Evolutionary conservation across 2,113 vertebrate genomes (phyloP).

Genomic region (Psilopsiagon aymara): DNA sequence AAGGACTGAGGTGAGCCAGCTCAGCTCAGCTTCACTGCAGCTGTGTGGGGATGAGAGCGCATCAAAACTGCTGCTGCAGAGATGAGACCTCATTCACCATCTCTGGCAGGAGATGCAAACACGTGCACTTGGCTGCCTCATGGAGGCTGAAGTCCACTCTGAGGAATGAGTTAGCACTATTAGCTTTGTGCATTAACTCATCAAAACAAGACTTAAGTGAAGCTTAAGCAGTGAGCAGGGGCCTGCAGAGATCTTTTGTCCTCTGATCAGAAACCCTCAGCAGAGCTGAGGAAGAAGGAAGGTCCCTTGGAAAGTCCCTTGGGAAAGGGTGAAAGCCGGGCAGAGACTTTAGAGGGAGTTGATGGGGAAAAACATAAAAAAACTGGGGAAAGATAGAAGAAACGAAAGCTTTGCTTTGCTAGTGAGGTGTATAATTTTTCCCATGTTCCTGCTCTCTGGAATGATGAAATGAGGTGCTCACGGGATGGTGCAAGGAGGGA

Average conservation of each 20-base stretch:
- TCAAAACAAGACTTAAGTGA: background rate
- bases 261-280: background rate
- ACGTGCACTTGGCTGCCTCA: accelerated
- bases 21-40: background rate
- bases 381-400: background rate
- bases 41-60: accelerated
- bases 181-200: background rate
- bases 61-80: background rate
- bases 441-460: background rate
- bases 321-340: background rate
- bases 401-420: background rate
- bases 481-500: background rate
- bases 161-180: background rate
- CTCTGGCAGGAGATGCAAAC: background rate
- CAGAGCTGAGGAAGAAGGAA: background rate
- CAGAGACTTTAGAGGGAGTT: background rate
- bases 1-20: background rate
- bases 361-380: accelerated
- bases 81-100: accelerated
- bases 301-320: too few species aligned
- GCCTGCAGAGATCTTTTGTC: background rate
- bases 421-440: background rate
- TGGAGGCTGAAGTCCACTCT: background rate
- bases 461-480: background rate
- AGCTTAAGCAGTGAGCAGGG: background rate